phyloP scores from a whole-genome alignment of 2,797 vertebrate species.

The Lepidocolaptes lacrymiger region DNA sequence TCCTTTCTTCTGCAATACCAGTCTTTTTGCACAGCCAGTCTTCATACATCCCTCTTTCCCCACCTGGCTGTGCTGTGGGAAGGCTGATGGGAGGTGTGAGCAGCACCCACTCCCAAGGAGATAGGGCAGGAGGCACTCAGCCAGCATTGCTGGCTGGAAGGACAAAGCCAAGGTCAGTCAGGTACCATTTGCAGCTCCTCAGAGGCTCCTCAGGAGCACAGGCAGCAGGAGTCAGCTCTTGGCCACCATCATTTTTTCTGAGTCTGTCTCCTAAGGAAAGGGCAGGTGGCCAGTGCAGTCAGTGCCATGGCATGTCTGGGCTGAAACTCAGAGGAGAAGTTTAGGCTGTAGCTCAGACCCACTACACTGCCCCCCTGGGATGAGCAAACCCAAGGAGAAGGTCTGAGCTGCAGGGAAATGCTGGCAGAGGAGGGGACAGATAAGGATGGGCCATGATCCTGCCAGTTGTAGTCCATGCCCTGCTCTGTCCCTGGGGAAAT shows the following conservation, averaged over 20 bases:
- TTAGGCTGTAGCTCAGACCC: background rate
- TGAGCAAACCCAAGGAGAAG: background rate
- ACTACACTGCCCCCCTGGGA: fast-evolving
- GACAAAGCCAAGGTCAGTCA: background rate
- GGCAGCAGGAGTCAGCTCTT: background rate
- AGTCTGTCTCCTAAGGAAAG: background rate
- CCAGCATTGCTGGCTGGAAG: background rate
- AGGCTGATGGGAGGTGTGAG: background rate
- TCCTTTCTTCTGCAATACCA: background rate
- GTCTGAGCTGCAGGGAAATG: background rate
- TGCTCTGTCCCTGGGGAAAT: background rate
- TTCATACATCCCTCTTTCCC: background rate
- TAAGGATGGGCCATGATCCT: background rate
- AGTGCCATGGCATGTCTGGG: background rate
- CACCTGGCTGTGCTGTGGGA: background rate
- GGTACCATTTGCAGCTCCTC: background rate
- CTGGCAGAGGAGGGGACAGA: background rate
- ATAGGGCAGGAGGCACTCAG: background rate
- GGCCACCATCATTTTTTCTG: background rate
- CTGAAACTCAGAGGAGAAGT: background rate
- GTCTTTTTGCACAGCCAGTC: background rate
- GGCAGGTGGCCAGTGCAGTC: background rate
- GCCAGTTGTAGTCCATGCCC: background rate
- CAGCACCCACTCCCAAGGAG: background rate
- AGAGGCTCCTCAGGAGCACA: background rate